Evolutionary conservation across 1,140 invertebrate species (phyloP).

Genomic region (Habropoda laboriosa): DNA sequence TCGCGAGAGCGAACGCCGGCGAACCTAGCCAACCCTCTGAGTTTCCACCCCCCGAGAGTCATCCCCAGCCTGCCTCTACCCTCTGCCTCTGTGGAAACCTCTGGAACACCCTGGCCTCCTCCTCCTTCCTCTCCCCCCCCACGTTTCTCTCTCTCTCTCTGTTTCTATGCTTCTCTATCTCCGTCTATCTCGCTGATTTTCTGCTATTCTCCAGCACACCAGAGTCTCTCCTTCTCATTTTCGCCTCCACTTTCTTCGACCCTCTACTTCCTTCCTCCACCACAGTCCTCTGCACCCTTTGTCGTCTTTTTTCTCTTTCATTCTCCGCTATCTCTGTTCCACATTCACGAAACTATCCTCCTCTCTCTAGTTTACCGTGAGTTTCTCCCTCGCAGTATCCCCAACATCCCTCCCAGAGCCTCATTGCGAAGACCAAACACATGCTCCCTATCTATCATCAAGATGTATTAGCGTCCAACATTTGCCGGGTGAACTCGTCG

Average conservation of each 20-base stretch:
- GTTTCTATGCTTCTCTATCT: conserved; percentile 7
- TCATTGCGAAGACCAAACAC: conserved; percentile 80
- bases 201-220: background rate
- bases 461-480: conserved; percentile 81
- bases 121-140: conserved; percentile 59
- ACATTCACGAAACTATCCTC: background rate
- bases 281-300: background rate
- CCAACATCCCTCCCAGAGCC: conserved; percentile 67
- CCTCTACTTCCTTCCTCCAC: background rate
- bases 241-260: conserved; percentile 31
- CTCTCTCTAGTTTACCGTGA: no score
- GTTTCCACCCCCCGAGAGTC: conserved; percentile 70
- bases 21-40: conserved; percentile 64
- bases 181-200: background rate
- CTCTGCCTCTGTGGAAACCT: conserved; percentile 52
- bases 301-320: background rate
- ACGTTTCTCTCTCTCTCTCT: conserved; percentile 50
- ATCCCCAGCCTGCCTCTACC: conserved; percentile 58
- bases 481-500: conserved; percentile 79
- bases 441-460: conserved; percentile 81
- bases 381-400: conserved; percentile 59
- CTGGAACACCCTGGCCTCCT: conserved; percentile 53
- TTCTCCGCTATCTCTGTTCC: background rate
- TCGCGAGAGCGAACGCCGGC: conserved; percentile 64
- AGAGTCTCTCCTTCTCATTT: conserved; percentile 26